These are phyloP conservation scores for Daktulosphaira vitifoliae DNA, from an alignment of 1,140 invertebrate species.

Conservation along the genomic window DNA sequence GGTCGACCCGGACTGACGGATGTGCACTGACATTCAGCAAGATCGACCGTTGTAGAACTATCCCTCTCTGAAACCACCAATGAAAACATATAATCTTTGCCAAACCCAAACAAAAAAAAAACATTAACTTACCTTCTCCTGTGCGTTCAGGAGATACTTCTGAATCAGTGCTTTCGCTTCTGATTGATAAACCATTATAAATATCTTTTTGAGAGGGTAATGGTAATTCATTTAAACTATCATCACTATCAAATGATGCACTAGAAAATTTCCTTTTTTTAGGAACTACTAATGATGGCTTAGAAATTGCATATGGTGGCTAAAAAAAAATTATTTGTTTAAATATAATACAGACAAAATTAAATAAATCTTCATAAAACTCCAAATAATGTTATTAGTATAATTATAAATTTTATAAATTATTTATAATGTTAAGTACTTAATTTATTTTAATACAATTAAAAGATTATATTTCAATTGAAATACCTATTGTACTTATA, in stretches of 20 bases:
- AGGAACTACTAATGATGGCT: constrained; percentile 19
- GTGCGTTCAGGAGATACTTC: constrained; percentile 9
- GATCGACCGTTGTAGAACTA: constrained; percentile 33
- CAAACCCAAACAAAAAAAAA: not conserved
- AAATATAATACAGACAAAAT: too few relatives aligned
- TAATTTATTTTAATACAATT: too few relatives aligned
- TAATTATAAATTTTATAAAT: too few relatives aligned
- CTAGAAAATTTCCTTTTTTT: constrained; percentile 25
- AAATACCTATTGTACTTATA: too few relatives aligned
- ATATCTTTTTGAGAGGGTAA: not conserved
- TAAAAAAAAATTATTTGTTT: constrained; percentile 8
- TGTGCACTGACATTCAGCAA: constrained; percentile 17
- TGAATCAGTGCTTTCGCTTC: constrained; percentile 13
- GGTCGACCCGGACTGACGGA: constrained; percentile 28
- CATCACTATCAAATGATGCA: not conserved
- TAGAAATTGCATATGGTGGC: not conserved
- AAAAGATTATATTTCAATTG: too few relatives aligned
- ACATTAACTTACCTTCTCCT: constrained; percentile 4
- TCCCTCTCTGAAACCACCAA: constrained; percentile 29
- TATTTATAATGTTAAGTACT: too few relatives aligned
- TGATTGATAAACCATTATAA: not conserved
- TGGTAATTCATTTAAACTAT: not conserved
- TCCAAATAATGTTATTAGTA: too few relatives aligned
- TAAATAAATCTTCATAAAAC: too few relatives aligned
- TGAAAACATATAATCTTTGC: constrained; percentile 9